These are phyloP conservation scores for Melinaea menophilus DNA, from an alignment of 2,888 invertebrate genomes.

Conservation along the genomic window DNA sequence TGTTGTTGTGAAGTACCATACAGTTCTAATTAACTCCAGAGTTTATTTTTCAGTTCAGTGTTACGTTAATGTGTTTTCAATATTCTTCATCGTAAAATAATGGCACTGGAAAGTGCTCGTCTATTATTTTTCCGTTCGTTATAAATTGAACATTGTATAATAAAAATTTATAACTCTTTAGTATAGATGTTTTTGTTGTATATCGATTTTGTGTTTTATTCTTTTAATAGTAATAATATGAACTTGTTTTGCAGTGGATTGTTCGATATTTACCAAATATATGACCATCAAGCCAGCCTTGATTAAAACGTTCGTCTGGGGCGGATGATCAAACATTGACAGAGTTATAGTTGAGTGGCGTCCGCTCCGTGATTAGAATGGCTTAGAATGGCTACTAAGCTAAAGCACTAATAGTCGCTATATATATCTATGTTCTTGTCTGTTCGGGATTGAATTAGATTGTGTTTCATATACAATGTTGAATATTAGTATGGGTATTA, in stretches of 20 bases:
- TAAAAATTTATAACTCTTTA: constrained; percentile 4
- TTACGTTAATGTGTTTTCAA: constrained; percentile 23
- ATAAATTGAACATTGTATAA: background rate
- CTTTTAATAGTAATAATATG: background rate
- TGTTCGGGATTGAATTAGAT: too few relatives aligned
- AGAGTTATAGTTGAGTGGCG: constrained; percentile 9
- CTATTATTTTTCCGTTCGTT: constrained; percentile 12
- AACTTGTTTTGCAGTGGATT: background rate
- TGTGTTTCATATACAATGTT: too few relatives aligned
- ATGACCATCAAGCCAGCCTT: background rate
- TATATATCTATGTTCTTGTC: too few relatives aligned
- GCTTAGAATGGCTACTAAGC: too few relatives aligned
- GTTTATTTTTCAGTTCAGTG: background rate
- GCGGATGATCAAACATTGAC: constrained; percentile 23
- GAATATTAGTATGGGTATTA: too few relatives aligned
- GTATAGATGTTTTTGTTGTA: background rate
- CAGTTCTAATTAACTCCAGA: constrained; percentile 23
- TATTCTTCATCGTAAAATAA: constrained; percentile 22
- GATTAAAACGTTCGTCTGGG: constrained; percentile 21
- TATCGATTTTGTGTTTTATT: background rate
- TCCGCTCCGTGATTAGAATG: constrained; percentile 14
- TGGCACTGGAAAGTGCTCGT: constrained; percentile 10
- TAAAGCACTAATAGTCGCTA: background rate
- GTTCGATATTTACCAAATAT: background rate
- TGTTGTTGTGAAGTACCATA: constrained; percentile 13